Percentiles rank a stretch among this genome's conserved stretches.
Evolutionary conservation across 2,113 vertebrate genomes (phyloP).

Genomic region (Ardeotis arabs): DNA sequence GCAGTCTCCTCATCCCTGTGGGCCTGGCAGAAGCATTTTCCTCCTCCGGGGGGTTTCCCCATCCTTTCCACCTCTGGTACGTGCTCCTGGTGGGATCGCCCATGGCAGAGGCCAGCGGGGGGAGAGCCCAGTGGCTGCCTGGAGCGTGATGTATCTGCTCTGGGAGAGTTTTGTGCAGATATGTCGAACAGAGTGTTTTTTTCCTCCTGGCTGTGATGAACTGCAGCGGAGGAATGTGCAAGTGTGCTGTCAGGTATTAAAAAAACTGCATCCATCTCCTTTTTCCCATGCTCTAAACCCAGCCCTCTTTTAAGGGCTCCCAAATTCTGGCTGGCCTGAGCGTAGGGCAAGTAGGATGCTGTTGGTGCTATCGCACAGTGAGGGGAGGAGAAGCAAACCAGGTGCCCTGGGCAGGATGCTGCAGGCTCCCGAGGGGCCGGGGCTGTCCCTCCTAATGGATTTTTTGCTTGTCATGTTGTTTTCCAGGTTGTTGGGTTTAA

Average conservation of each 20-base stretch:
- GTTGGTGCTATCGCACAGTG: rapidly evolving
- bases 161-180: neutral
- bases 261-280: neutral
- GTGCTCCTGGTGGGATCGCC: neutral
- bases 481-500: neutral
- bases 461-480: neutral
- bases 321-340: neutral
- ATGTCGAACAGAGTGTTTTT: neutral
- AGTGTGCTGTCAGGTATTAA: rapidly evolving
- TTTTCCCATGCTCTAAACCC: neutral
- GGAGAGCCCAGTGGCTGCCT: neutral
- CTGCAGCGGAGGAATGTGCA: neutral
- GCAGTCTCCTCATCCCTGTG: neutral
- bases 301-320: neutral
- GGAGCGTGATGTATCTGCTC: neutral
- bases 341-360: neutral
- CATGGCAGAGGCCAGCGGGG: rapidly evolving
- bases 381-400: neutral
- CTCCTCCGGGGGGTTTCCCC: neutral
- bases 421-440: neutral
- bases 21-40: neutral
- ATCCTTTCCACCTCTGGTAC: rapidly evolving
- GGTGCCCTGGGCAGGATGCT: neutral
- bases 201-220: neutral
- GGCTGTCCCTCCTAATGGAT: neutral